Base-by-base conservation (phyloP, 2,797 vertebrate species). In the Xiphophorus birchmanni region DNA sequence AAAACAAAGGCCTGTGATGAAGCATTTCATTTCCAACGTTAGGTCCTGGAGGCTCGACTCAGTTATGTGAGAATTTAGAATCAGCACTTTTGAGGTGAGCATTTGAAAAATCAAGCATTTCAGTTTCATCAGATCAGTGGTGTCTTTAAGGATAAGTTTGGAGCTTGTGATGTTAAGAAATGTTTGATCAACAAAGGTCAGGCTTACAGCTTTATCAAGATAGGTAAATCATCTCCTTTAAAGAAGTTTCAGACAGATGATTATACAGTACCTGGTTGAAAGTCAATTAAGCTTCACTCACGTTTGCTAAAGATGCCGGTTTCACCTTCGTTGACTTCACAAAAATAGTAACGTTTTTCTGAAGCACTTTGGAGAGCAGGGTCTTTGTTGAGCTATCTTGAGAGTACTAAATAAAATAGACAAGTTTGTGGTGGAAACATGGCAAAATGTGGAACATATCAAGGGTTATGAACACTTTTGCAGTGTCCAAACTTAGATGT, bases 1-100 rank as follows among this genome's bases (percentile, higher is more conserved):
- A 95, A 91, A 94, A 94, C 82, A 90, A 90, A 86, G 88, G 87
- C 87, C 94, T 87, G 89, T 89, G 91, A 92, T 94, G 84, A 88
- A 95, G 91, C 74, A 73, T 92, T 96, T 96, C 90, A 95, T 95
- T 94, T 94, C 90, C 89, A 90, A 90, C 10, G 75, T 90, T 84
- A 95, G 94, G 89, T 91, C 92, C 87, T 91, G 37, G 29, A 87
- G 92, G 88, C 90, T 94, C 86, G 90, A 88, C 89, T 95, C 93
- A 58, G 88, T 84, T 47, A 89, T 91, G 85, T 92, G 90, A 84
- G 91, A 87, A 90, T 94, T 95, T 80, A 90, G 92, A 94, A 95
- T 94, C 85, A 90, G 80, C 84, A 93, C 91, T 93, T 95, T 88
- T 85, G 81, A 92, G 89, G 87, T 89, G 83, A 93, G 58, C 42